Percentiles rank a stretch among this genome's conserved stretches.
These are phyloP conservation scores for Tetragonula carbonaria DNA, from an alignment of 2,888 invertebrate genomes.

Conservation along the genomic window DNA sequence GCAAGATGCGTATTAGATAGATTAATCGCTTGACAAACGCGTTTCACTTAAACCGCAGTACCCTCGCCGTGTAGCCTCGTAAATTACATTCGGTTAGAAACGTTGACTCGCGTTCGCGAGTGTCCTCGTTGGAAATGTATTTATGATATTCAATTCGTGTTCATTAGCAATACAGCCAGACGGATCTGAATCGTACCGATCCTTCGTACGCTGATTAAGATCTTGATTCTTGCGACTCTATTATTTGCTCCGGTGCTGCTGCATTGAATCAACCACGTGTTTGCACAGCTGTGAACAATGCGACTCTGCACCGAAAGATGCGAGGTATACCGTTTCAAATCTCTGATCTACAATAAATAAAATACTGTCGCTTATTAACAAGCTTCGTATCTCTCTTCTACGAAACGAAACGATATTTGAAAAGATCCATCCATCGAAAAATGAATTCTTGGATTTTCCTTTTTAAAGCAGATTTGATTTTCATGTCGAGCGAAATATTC, in stretches of 20 bases:
- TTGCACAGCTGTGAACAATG: constrained; percentile 8
- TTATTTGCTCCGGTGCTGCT: constrained; percentile 8
- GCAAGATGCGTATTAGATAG: no score
- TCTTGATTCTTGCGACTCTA: constrained; percentile 13
- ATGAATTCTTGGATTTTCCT: no score
- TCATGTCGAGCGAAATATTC: no score
- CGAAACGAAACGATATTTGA: no score
- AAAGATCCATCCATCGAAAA: no score
- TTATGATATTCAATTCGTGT: constrained; percentile 15
- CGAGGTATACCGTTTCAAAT: not conserved
- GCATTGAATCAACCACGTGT: not conserved
- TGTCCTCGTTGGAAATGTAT: not conserved
- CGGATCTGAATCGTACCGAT: constrained; percentile 24
- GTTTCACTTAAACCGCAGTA: not conserved
- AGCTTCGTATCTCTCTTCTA: no score
- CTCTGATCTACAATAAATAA: not conserved
- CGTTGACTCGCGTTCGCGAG: no score
- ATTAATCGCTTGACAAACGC: not conserved
- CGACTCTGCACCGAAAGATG: not conserved
- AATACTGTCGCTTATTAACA: not conserved
- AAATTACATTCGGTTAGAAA: not conserved
- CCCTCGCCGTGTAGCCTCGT: not conserved
- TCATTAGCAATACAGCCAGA: constrained; percentile 13
- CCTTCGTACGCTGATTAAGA: constrained; percentile 5
- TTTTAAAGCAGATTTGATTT: no score